A percentile compares a stretch with the other conserved stretches of the same genome.
Evolutionary conservation across 2,113 vertebrate genomes (phyloP).

Genomic region (Marcusenius ussheri): DNA sequence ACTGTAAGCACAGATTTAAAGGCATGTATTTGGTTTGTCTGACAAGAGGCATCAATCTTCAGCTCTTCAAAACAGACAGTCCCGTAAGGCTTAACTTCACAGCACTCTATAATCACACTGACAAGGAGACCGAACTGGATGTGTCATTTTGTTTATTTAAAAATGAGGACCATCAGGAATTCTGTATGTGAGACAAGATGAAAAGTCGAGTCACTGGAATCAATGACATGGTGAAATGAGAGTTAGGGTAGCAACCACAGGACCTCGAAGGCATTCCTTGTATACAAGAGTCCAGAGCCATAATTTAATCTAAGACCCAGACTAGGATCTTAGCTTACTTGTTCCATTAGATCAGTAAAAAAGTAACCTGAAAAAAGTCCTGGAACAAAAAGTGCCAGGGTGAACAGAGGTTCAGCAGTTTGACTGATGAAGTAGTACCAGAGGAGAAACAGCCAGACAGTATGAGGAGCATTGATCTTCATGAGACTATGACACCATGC

Average conservation of each 20-base stretch:
- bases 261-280: not conserved
- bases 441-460: not conserved
- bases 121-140: not conserved
- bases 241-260: not conserved
- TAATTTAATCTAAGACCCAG: not conserved
- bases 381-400: not conserved
- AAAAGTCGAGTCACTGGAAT: not conserved
- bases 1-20: not conserved
- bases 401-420: not conserved
- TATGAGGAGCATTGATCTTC: not conserved
- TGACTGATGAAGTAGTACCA: not conserved
- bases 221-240: not conserved
- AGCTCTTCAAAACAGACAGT: not conserved
- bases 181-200: not conserved
- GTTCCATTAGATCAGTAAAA: not conserved
- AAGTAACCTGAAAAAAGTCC: not conserved
- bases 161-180: not conserved
- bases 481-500: not conserved
- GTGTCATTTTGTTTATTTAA: not conserved
- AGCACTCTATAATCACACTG: not conserved
- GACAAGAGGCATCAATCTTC: not conserved
- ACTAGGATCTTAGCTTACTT: not conserved
- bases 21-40: not conserved
- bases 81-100: not conserved
- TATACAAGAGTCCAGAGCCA: not conserved